Evolutionary conservation across 1,140 invertebrate genomes (phyloP).

Genomic region (honey bee (Apis mellifera)): Amel_HAv3.1 CM009941.2:6253001-6253500

Average conservation of each 20-base stretch:
- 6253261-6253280: constrained; percentile 75
- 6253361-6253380: constrained; percentile 42
- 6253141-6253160: constrained; percentile 45
- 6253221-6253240: constrained; percentile 70
- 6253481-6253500: constrained; percentile 59
- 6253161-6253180: constrained; percentile 23
- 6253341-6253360: constrained; percentile 54
- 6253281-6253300: constrained; percentile 59
- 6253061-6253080: constrained; percentile 48
- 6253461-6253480: constrained; percentile 48
- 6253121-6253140: constrained; percentile 46
- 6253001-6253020: constrained; percentile 57
- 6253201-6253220: constrained; percentile 72
- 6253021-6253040: constrained; percentile 55
- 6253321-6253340: constrained; percentile 17
- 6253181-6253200: constrained; percentile 4
- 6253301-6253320: constrained; percentile 50
- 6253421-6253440: constrained; percentile 40
- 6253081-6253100: constrained; percentile 39
- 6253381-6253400: constrained; percentile 27
- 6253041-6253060: constrained; percentile 60
- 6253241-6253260: constrained; percentile 67
- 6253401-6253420: constrained; percentile 47
- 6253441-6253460: constrained; percentile 62
- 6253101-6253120: constrained; percentile 43